These are phyloP conservation scores for Sparidentex hasta DNA, from an alignment of 2,797 vertebrate genomes.

Conservation along the genomic window DNA sequence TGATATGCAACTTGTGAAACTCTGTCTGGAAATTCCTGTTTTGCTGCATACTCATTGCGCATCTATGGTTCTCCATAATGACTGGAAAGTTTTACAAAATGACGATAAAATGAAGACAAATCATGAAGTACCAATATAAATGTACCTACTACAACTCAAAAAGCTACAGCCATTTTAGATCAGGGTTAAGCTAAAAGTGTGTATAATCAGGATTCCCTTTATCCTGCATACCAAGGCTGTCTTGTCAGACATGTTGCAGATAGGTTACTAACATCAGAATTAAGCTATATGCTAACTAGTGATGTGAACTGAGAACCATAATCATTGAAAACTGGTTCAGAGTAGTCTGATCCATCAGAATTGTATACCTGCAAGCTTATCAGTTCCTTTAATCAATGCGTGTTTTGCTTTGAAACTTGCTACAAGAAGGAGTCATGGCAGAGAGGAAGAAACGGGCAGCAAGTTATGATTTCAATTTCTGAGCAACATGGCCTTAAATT, in stretches of 20 bases:
- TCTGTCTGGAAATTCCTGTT: not conserved
- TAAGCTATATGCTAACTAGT: no score
- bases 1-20: conserved; percentile 23
- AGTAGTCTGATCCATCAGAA: no score
- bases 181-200: not conserved
- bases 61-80: not conserved
- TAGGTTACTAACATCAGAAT: not conserved
- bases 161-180: not conserved
- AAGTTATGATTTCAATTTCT: no score
- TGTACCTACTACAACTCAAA: not conserved
- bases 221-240: no score
- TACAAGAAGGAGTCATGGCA: no score
- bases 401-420: no score
- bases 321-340: no score
- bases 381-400: no score
- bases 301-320: no score
- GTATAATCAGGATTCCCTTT: not conserved
- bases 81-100: not conserved
- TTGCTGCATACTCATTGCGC: not conserved
- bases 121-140: not conserved
- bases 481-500: no score
- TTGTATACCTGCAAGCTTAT: no score
- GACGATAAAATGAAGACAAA: not conserved
- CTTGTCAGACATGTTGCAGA: not conserved
- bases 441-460: no score